These are phyloP conservation scores for Sceliomorpha sp. DNA, from an alignment of 2,888 invertebrate genomes.

Conservation along the genomic window DNA sequence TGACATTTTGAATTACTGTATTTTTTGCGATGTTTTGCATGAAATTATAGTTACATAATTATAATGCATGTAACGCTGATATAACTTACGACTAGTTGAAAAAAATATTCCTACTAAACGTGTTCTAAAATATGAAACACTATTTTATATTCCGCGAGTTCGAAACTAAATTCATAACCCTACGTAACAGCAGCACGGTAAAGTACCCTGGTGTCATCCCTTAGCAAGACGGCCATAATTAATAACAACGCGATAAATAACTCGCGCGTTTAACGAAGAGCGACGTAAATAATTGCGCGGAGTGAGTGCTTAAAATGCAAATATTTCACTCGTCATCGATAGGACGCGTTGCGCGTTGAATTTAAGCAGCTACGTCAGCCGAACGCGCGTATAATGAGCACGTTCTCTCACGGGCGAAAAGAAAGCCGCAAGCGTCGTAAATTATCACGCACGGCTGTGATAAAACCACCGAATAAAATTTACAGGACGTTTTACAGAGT, in stretches of 20 bases:
- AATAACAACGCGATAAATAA: slow-evolving; percentile 4
- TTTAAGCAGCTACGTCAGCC: slow-evolving; percentile 32
- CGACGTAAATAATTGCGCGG: slow-evolving; percentile 23
- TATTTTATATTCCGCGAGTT: too few species aligned
- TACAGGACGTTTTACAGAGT: slow-evolving; percentile 77
- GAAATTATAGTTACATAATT: too few species aligned
- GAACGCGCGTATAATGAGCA: slow-evolving; percentile 29
- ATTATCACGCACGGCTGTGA: slow-evolving; percentile 67
- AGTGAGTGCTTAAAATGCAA: slow-evolving; percentile 15
- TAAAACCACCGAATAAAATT: slow-evolving; percentile 77
- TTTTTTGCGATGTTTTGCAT: too few species aligned
- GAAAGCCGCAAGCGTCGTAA: slow-evolving; percentile 64
- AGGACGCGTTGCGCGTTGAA: slow-evolving; percentile 23
- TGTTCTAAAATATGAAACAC: too few species aligned
- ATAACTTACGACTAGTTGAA: too few species aligned
- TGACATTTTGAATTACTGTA: too few species aligned
- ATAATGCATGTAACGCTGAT: too few species aligned
- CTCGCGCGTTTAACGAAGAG: not conserved
- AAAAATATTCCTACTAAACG: too few species aligned
- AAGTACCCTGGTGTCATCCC: too few species aligned
- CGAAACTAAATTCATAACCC: too few species aligned
- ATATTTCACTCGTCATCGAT: slow-evolving; percentile 30
- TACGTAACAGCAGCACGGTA: too few species aligned
- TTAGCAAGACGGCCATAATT: slow-evolving; percentile 2
- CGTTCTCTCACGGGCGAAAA: slow-evolving; percentile 41